Evolutionary conservation across 2,797 vertebrate species (phyloP), one percentile per base, ranked within the genome.

Genomic region (Discoglossus pictus): DNA sequence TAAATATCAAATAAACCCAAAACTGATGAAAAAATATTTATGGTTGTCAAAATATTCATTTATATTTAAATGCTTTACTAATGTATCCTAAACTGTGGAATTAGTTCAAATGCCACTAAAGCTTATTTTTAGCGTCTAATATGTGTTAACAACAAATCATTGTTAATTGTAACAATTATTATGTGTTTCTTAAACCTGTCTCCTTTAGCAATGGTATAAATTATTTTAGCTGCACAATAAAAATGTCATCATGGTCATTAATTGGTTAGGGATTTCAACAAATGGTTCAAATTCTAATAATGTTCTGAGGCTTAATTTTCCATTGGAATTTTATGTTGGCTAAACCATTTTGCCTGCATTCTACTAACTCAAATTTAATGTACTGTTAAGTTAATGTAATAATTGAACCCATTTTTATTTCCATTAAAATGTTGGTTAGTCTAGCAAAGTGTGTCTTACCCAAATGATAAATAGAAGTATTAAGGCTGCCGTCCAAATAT

Each of bases 261-360:
- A 65, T 71, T 71, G 60, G 68, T 71, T 71, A 71, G 61, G 38
- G 68, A 71, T 64, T 71, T 65, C 68, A 59, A 71, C 68, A 59
- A 71, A 64, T 71, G 61, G 53, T 65, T 59, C 55, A 58, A 53
- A 50, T 71, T 71, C 48, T 56, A 44, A 71, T 64, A 71, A 52
- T 64, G 44, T 50, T 64, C 61, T 39, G 47, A 40, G 25, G 20
- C 61, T 36, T 56, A 24, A 59, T 65, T 59, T 71, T 59, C 62
- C 25, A 71, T 24, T 44, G n/a, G 18, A 43, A 59, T 65, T 52
- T 42, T 17, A 40, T 16, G 17, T 25, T 31, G 15, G 36, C n/a
- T 15, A 31, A 51, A 36, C 11, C 43, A 9, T 10, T 17, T 31
- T 31, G 8, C 8, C 27, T 8, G 8, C 4, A 31, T 31, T 31